Conservation (phyloP, 2,888 invertebrate species). For the Neria commutata region DNA sequence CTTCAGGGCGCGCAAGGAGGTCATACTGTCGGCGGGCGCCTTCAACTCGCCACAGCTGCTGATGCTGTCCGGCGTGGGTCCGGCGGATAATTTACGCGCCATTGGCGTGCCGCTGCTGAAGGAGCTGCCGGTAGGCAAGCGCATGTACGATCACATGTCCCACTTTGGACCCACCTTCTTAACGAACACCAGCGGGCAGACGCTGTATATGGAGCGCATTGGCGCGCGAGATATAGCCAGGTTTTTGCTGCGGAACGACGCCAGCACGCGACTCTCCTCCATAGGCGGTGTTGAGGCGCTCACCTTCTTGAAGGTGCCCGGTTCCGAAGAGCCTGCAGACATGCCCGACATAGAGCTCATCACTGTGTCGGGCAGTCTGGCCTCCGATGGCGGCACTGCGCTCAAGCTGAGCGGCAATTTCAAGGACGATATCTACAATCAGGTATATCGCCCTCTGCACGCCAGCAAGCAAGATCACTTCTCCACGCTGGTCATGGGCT, state of each 20-base stretch:
- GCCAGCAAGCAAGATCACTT: constrained; percentile 65
- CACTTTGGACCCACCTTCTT: constrained; percentile 59
- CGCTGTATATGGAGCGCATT: constrained; percentile 25
- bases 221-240: constrained; percentile 8
- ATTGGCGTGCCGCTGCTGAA: constrained; percentile 67
- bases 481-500: constrained; percentile 71
- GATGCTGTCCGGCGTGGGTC: constrained; percentile 81
- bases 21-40: constrained; percentile 84
- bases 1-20: constrained; percentile 74
- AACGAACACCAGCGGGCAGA: constrained; percentile 53
- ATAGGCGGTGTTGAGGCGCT: constrained; percentile 72
- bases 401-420: constrained; percentile 67
- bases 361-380: constrained; percentile 68
- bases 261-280: constrained; percentile 63
- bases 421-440: constrained; percentile 65
- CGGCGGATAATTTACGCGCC: constrained; percentile 64
- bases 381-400: constrained; percentile 67
- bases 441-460: constrained; percentile 65
- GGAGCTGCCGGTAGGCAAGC: constrained; percentile 72
- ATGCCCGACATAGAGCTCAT: constrained; percentile 74
- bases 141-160: constrained; percentile 66
- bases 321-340: constrained; percentile 65
- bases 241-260: constrained; percentile 33
- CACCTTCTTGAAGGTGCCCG: constrained; percentile 68
- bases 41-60: constrained; percentile 89